Evolutionary conservation across 2,797 vertebrate species (phyloP).

Genomic region (Heteromormyrus szaboi): DNA sequence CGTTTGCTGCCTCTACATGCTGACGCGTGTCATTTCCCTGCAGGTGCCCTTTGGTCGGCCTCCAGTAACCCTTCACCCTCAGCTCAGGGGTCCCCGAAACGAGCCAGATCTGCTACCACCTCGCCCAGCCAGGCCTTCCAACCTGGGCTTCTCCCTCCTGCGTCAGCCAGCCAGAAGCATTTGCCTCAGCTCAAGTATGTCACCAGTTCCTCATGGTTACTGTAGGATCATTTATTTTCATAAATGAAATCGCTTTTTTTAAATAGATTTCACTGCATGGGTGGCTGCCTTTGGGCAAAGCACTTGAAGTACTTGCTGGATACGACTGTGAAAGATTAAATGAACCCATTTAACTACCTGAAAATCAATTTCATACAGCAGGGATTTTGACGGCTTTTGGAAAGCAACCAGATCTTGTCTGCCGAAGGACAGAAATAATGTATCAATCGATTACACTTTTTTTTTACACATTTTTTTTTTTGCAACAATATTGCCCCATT

Average conservation of each 20-base stretch:
- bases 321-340: background rate
- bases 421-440: background rate
- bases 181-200: conserved; percentile 80
- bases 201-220: background rate
- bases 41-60: conserved; percentile 77
- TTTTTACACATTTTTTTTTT: background rate
- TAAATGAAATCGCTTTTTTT: background rate
- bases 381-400: background rate
- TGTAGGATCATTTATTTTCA: background rate
- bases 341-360: background rate
- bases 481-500: background rate
- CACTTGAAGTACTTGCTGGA: background rate
- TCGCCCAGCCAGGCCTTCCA: conserved; percentile 84
- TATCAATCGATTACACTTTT: background rate
- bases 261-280: background rate
- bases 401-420: background rate
- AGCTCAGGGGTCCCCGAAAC: conserved; percentile 84
- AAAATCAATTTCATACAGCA: background rate
- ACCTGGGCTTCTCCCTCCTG: conserved; percentile 65
- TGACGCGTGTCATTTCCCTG: background rate
- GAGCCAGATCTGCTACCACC: conserved; percentile 72
- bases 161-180: conserved; percentile 62
- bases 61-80: conserved; percentile 80
- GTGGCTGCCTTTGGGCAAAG: background rate
- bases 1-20: background rate